phyloP scores from a whole-genome alignment of 2,888 invertebrate genomes.

The Danaus chrysippus region DNA sequence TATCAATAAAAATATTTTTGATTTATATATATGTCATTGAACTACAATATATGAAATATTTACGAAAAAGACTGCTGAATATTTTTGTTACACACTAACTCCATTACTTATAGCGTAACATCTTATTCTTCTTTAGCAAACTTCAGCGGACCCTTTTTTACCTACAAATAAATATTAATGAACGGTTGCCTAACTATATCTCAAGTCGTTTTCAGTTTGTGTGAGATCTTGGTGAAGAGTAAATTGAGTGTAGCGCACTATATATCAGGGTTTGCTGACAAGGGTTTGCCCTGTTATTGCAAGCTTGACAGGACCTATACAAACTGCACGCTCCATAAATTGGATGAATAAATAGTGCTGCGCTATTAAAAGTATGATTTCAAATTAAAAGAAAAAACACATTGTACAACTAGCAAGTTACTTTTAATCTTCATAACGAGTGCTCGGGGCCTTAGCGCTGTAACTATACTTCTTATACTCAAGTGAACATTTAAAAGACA shows the following conservation, averaged over 20 bases:
- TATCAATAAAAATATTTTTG: constrained; percentile 36
- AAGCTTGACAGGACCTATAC: constrained; percentile 45
- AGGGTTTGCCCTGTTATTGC: constrained; percentile 58
- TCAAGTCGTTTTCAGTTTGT: constrained; percentile 57
- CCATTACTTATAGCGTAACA: not conserved
- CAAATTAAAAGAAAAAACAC: too few relatives aligned
- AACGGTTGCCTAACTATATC: constrained; percentile 46
- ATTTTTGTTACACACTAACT: not conserved
- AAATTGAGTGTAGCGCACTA: constrained; percentile 57
- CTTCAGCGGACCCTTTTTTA: constrained; percentile 9
- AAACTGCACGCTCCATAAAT: constrained; percentile 62
- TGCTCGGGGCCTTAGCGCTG: not conserved
- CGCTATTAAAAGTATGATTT: too few relatives aligned
- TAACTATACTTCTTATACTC: not conserved
- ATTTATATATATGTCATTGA: not conserved
- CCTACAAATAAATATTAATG: constrained; percentile 52
- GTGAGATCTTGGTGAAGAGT: constrained; percentile 47
- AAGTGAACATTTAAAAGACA: too few relatives aligned
- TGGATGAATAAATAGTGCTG: constrained; percentile 34
- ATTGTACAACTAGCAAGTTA: not conserved
- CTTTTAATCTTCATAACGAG: constrained; percentile 8
- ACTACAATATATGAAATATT: constrained; percentile 11
- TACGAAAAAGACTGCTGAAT: not conserved
- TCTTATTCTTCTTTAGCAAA: not conserved
- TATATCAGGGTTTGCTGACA: constrained; percentile 62